Evolutionary conservation across 2,888 invertebrate genomes (phyloP), one percentile per base, ranked within the genome.

Genomic region (Phortica magna): DNA sequence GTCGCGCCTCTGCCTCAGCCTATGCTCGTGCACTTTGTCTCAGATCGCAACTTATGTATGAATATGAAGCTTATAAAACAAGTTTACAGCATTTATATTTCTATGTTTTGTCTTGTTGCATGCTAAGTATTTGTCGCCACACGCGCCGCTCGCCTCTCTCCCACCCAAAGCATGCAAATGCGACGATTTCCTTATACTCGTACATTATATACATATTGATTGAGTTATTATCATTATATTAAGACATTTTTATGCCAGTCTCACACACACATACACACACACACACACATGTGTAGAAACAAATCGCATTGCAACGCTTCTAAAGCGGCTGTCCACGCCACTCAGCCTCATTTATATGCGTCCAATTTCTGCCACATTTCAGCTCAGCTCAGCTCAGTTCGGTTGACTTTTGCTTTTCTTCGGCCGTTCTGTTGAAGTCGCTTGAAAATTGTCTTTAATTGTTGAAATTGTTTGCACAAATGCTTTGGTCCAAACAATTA

Each of bases 191-290:
- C 55, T 76, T 79, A 79, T 19, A 17, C 55, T 76, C 79, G 79
- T 19, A 17, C 55, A 55, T 81, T 84, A 88, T 86, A 88, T 85
- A 86, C 88, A 85, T 87, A 86, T 88, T 86, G 87, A 86, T 86
- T 86, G 85, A 86, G 88, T 87, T 84, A 86, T 86, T 86, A 88
- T 83, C 84, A 86, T 88, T 85, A 83, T 80, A 85, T 85, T 88
- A 81, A 86, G 80, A 88, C 86, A 85, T 84, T 81, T 83, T 41
- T 67, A n/a, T 17, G 41, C 42, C 17, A 67, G n/a, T 2, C 41
- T 9, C 61, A 61, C 61, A 48, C 48, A 14, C 48, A 48, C 48
- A 48, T 2, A 48, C 48, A 31, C 31, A 31, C 31, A 31, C 31
- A 31, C 31, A 31, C 31, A 31, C 31, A 31, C 31, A 31, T 31